Evolutionary conservation across 2,113 vertebrate genomes (phyloP).

Genomic region (Leiothrix lutea): DNA sequence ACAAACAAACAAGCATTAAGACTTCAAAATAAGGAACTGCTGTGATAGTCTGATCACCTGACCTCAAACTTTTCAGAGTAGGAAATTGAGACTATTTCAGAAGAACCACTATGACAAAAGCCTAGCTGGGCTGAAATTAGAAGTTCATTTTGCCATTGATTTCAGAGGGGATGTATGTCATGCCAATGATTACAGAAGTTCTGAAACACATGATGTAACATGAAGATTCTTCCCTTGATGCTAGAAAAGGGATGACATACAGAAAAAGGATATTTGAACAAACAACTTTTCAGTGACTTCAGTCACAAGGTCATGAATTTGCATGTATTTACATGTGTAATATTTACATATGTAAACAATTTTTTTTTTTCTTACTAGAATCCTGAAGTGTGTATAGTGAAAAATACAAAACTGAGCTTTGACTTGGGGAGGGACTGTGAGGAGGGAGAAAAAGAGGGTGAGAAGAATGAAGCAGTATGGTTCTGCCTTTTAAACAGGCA

Average conservation of each 20-base stretch:
- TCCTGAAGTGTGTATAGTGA: not conserved
- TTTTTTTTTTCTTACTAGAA: not conserved
- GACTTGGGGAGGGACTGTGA: not conserved
- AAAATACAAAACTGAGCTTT: not conserved
- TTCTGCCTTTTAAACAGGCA: not conserved
- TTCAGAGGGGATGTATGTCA: rapidly evolving
- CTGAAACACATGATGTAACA: not conserved
- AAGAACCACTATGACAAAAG: not conserved
- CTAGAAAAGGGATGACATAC: not conserved
- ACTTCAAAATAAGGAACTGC: not conserved
- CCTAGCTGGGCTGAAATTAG: not conserved
- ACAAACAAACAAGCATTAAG: not conserved
- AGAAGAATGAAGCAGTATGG: not conserved
- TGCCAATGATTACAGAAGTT: not conserved
- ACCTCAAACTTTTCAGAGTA: not conserved
- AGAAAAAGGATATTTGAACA: not conserved
- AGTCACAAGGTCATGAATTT: not conserved
- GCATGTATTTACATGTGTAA: not conserved
- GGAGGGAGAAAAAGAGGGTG: not conserved
- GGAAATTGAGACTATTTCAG: not conserved
- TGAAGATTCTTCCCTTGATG: not conserved
- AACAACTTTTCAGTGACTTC: not conserved
- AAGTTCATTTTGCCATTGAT: not conserved
- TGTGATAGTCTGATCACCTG: not conserved
- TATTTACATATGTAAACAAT: not conserved